Evolutionary conservation across 2,888 invertebrate species (phyloP), one percentile per base, ranked within the genome.

Genomic region (Agelastica alni): DNA sequence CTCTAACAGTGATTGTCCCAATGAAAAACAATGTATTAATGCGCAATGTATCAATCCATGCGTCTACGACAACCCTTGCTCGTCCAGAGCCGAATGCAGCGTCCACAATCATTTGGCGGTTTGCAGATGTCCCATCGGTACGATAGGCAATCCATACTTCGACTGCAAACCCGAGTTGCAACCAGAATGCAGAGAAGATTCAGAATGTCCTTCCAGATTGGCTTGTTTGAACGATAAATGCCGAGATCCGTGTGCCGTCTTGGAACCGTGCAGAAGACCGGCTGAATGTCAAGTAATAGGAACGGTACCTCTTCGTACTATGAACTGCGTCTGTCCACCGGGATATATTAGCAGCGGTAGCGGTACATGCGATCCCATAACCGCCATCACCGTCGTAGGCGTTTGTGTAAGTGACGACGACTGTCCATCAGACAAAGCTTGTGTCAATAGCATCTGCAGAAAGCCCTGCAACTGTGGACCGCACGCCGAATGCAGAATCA

Each of bases 311-410:
- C 89, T 93, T 4, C 83, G 93, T 58, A 93, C 93, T 1, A 91
- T 94, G 89, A 83, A 92, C 28, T 95, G 94, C 72, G 85, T 91
- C 2, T 95, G 95, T 68, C 91, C 93, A 17, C 89, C 90, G 44
- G 94, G 94, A 12, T 93, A 91, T 67, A 85, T 92, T 2, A 91
- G 89, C 75, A 88, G 87, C 61, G 93, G 92, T 49, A 86, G 85
- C 62, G 91, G 91, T 42, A 84, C 88, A 31, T 92, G 93, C 70
- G 85, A 86, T 55, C 86, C 91, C 2, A 85, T 85, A n/a, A 83
- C 83, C 31, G 80, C 87, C 1, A 63, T 77, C 2, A 68, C 79
- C 5, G 81, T 82, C 80, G 62, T 84, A 2, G 84, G 86, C 42
- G 86, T 84, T 45, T 94, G 93, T 72, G 82, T 84, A 62, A 80